Percentiles rank a stretch among this genome's conserved stretches.
Evolutionary conservation across 2,888 invertebrate genomes (phyloP).

Genomic region (Cantharis rustica): DNA sequence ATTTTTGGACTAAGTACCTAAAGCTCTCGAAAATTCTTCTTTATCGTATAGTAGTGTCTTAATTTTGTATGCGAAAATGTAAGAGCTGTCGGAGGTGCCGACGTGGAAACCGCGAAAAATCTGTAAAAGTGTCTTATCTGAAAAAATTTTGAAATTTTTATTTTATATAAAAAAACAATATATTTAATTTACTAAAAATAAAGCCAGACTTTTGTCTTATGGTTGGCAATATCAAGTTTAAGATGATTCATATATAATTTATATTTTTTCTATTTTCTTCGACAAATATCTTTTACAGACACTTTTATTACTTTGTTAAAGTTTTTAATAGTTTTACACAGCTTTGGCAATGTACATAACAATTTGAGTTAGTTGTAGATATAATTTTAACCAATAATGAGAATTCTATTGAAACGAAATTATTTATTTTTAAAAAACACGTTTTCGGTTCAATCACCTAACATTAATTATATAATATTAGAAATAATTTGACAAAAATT

Average conservation of each 20-base stretch:
- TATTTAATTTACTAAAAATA: slow-evolving; percentile 1
- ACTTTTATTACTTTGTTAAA: slow-evolving; percentile 2
- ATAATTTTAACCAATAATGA: neutral
- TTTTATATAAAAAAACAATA: slow-evolving; percentile 1
- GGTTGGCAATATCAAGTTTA: slow-evolving; percentile 3
- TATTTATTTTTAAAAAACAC: slow-evolving; percentile 2
- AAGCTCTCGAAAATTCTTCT: neutral
- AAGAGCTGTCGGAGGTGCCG: neutral
- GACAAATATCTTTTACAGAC: slow-evolving; percentile 1
- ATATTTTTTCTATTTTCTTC: neutral
- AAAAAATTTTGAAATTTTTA: neutral
- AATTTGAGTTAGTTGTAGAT: neutral
- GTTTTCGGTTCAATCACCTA: neutral
- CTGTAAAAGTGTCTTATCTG: neutral
- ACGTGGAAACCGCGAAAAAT: neutral
- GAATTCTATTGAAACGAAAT: neutral
- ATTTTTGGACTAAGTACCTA: slow-evolving; percentile 1
- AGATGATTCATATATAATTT: slow-evolving; percentile 4
- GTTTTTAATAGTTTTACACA: slow-evolving; percentile 3
- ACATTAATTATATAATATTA: neutral
- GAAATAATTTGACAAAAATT: neutral
- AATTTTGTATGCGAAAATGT: neutral
- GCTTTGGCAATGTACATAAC: slow-evolving; percentile 2
- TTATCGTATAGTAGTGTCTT: neutral
- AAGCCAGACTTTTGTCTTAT: neutral